Conservation (phyloP, 1,140 invertebrate species). For the Ditylenchus dipsaci region DNA sequence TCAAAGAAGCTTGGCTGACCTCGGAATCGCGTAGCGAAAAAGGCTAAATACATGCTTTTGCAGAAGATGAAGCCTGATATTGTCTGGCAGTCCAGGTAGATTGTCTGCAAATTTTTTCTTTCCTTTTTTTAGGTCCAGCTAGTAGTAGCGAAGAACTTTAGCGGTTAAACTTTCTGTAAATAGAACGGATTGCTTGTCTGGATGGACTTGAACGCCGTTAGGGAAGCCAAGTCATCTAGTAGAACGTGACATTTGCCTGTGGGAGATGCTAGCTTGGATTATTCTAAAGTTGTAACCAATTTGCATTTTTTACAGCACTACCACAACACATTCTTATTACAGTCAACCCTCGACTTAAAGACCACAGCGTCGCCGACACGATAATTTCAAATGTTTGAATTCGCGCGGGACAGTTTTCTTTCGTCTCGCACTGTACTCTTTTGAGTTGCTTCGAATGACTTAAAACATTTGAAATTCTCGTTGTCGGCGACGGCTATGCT, state of each 20-base stretch:
- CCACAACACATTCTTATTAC: no score
- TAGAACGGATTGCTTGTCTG: constrained; percentile 26
- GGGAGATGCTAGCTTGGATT: constrained; percentile 28
- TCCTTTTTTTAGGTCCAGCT: constrained; percentile 45
- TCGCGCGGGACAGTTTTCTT: no score
- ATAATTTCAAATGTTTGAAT: no score
- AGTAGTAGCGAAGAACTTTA: constrained; percentile 37
- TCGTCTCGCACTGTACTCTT: no score
- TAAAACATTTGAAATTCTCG: no score
- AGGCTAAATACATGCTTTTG: constrained; percentile 41
- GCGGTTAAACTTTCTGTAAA: constrained; percentile 15
- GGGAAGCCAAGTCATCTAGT: constrained; percentile 23
- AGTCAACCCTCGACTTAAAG: no score
- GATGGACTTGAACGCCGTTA: constrained; percentile 40
- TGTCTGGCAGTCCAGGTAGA: constrained; percentile 59
- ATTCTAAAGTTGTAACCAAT: constrained; percentile 20
- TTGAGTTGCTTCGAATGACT: no score
- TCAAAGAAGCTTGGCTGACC: constrained; percentile 40
- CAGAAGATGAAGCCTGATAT: constrained; percentile 57
- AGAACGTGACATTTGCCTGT: constrained; percentile 26
- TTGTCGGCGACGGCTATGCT: no score
- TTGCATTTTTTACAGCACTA: background rate
- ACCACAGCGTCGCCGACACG: no score
- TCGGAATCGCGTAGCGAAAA: constrained; percentile 14
- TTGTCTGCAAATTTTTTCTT: constrained; percentile 56